phyloP scores from a whole-genome alignment of 2,888 invertebrate species.

The Caenorhabditis sp. region DNA sequence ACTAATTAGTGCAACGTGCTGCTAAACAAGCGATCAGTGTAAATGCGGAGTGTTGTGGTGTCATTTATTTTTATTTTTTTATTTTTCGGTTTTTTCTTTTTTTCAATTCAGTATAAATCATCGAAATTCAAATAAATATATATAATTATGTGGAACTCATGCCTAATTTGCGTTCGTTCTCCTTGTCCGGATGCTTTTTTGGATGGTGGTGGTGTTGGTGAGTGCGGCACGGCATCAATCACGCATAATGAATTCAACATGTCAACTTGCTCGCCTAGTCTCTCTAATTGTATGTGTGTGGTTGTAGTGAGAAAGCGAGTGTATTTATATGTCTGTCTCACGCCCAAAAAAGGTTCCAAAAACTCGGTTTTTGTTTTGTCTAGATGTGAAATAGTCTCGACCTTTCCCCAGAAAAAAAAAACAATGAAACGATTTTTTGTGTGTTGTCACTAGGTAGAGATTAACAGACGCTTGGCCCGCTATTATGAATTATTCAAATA shows the following conservation, averaged over 20 bases:
- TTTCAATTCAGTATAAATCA: neutral
- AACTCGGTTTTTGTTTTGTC: too few relatives aligned
- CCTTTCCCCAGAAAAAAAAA: neutral
- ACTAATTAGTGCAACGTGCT: too few relatives aligned
- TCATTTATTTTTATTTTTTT: too few relatives aligned
- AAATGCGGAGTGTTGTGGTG: too few relatives aligned
- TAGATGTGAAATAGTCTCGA: neutral
- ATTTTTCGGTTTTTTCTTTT: neutral
- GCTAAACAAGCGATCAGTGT: too few relatives aligned
- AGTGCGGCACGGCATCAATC: constrained; percentile 32
- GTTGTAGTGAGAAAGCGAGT: neutral
- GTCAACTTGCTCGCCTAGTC: constrained; percentile 13
- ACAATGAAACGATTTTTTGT: constrained; percentile 9
- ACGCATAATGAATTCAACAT: constrained; percentile 41
- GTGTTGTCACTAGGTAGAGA: constrained; percentile 12
- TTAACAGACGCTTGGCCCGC: constrained; percentile 25
- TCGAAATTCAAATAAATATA: neutral
- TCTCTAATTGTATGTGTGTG: constrained; percentile 6
- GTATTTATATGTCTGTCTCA: constrained; percentile 9
- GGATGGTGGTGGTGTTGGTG: neutral
- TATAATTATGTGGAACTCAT: neutral
- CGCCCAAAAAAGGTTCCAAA: too few relatives aligned
- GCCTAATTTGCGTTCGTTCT: neutral
- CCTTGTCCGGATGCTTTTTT: neutral
- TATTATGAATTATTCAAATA: constrained; percentile 45